phyloP scores from a whole-genome alignment of 2,888 invertebrate genomes.

The Globia sparganii region DNA sequence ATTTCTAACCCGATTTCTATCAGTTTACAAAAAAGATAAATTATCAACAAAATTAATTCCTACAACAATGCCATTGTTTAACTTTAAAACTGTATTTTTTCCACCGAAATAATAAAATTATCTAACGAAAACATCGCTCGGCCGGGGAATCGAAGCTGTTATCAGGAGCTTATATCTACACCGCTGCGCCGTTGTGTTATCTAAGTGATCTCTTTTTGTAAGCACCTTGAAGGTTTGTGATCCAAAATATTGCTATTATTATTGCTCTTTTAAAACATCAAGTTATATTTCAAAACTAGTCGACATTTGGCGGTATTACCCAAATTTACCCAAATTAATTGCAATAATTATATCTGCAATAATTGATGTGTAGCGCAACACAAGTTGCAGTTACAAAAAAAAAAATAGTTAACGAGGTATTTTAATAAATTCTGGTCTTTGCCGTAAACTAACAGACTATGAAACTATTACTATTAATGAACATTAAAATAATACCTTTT shows the following conservation, averaged over 20 bases:
- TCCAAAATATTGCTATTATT: constrained; percentile 64
- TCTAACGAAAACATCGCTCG: constrained; percentile 80
- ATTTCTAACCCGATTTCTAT: constrained; percentile 16
- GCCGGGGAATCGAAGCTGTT: constrained; percentile 85
- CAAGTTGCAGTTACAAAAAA: background rate
- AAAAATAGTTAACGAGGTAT: background rate
- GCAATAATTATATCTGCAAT: no score
- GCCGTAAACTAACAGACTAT: background rate
- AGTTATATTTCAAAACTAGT: constrained; percentile 15
- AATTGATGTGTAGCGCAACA: background rate
- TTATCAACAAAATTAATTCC: constrained; percentile 42
- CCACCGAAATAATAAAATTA: constrained; percentile 81
- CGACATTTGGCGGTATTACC: background rate
- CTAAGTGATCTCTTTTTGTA: constrained; percentile 75
- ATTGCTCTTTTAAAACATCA: constrained; percentile 34
- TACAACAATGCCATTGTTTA: constrained; percentile 76
- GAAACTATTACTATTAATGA: background rate
- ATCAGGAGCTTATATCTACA: constrained; percentile 81
- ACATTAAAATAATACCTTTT: background rate
- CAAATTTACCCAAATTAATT: no score
- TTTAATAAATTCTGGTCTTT: background rate
- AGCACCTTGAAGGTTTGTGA: constrained; percentile 65
- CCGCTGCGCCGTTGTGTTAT: constrained; percentile 72
- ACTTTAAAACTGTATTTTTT: constrained; percentile 73
- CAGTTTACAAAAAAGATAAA: constrained; percentile 22